phyloP scores from a whole-genome alignment of 2,113 vertebrate species.

The Psammodynastes pulverulentus region DNA sequence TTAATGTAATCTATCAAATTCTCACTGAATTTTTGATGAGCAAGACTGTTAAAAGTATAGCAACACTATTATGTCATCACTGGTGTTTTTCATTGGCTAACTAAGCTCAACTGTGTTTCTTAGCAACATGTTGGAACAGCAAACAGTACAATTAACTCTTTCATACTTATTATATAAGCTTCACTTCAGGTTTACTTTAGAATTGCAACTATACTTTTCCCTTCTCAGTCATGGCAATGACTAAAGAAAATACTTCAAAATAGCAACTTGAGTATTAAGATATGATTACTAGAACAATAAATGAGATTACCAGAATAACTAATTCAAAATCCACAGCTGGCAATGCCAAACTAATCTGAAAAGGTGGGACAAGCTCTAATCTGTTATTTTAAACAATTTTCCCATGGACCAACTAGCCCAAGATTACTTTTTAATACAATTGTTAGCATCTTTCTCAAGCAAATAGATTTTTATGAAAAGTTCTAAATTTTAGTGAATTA shows the following conservation, averaged over 20 bases:
- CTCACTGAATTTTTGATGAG: not conserved
- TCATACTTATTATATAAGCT: not conserved
- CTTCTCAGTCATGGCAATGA: not conserved
- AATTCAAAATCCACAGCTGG: not conserved
- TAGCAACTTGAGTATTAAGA: not conserved
- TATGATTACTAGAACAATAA: not conserved
- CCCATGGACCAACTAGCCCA: not conserved
- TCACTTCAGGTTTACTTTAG: not conserved
- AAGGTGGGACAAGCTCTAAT: not conserved
- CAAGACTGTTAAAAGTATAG: not conserved
- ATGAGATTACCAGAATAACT: not conserved
- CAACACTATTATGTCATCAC: not conserved
- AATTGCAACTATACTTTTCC: not conserved
- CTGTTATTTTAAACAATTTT: not conserved
- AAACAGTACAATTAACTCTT: not conserved
- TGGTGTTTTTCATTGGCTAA: not conserved
- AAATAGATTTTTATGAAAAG: not conserved
- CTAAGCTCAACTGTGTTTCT: not conserved
- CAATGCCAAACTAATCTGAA: not conserved
- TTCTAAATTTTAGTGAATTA: not conserved
- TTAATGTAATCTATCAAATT: not conserved
- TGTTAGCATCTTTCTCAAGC: not conserved
- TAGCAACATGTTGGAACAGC: not conserved
- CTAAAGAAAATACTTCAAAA: not conserved
- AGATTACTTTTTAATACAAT: not conserved